Percentiles rank a stretch among this genome's conserved stretches.
Evolutionary conservation across 2,113 vertebrate genomes (phyloP).

Genomic region (Prochilodus magdalenae): DNA sequence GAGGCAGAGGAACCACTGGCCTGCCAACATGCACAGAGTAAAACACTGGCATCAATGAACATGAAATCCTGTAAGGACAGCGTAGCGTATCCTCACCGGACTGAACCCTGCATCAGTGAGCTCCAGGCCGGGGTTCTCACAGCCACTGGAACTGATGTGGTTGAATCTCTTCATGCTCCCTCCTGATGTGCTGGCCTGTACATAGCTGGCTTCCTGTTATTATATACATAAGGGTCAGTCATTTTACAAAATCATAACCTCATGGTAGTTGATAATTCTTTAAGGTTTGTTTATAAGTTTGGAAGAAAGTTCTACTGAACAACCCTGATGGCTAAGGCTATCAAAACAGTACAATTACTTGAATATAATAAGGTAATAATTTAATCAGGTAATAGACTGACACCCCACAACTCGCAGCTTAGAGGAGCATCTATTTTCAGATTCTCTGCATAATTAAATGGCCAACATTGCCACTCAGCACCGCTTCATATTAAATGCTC

Average conservation of each 20-base stretch:
- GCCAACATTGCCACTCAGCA: too few relatives aligned
- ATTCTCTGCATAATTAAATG: too few relatives aligned
- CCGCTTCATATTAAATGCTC: too few relatives aligned
- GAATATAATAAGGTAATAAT: too few relatives aligned
- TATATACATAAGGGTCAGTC: neutral
- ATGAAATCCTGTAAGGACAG: neutral
- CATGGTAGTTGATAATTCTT: too few relatives aligned
- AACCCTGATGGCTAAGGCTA: too few relatives aligned
- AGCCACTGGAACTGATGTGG: conserved; percentile 5
- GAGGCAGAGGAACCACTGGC: conserved; percentile 1
- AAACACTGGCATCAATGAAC: neutral
- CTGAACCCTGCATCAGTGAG: conserved; percentile 40
- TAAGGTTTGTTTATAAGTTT: too few relatives aligned
- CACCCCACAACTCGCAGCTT: too few relatives aligned
- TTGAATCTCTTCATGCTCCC: conserved; percentile 47
- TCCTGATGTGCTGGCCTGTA: neutral
- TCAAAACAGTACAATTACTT: too few relatives aligned
- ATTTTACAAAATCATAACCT: neutral
- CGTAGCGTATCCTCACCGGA: conserved; percentile 45
- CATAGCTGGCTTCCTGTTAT: neutral
- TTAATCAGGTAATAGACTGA: too few relatives aligned
- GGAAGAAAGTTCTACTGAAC: too few relatives aligned
- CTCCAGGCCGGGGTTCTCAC: conserved; percentile 47
- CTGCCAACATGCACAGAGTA: conserved; percentile 25
- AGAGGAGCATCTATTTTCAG: too few relatives aligned